Conservation (phyloP, 2,888 invertebrate genomes). For the Heliconius ismenius region DNA sequence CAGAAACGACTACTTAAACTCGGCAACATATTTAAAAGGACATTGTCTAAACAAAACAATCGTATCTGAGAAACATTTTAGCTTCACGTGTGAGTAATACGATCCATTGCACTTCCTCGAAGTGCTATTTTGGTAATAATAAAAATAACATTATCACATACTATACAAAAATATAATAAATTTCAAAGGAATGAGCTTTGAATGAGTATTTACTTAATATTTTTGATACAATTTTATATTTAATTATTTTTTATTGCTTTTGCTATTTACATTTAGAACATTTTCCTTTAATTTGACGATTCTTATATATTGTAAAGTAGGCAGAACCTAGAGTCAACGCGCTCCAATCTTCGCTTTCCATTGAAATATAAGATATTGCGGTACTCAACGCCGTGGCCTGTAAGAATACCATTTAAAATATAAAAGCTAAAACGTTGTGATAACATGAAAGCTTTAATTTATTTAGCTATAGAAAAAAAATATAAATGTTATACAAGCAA, state of each 20-base stretch:
- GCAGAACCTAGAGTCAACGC: too few species aligned
- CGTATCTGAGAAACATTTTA: conserved; percentile 19
- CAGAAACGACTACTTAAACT: conserved; percentile 3
- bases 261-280: too few species aligned
- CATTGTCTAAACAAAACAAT: conserved; percentile 22
- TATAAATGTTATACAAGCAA: not conserved
- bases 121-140: conserved; percentile 9
- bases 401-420: not conserved
- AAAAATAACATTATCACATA: not conserved
- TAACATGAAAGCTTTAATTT: not conserved
- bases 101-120: conserved; percentile 15
- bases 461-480: not conserved
- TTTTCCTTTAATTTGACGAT: too few species aligned
- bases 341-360: too few species aligned
- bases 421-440: not conserved
- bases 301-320: too few species aligned
- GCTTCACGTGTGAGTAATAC: conserved; percentile 17
- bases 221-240: too few species aligned
- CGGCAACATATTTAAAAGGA: not conserved
- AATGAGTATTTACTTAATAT: too few species aligned
- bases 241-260: too few species aligned
- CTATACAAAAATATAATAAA: too few species aligned
- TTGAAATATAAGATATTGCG: too few species aligned
- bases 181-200: too few species aligned
- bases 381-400: too few species aligned